Base-by-base conservation (phyloP, 2,113 vertebrate genomes). In the Petromus typicus region DNA sequence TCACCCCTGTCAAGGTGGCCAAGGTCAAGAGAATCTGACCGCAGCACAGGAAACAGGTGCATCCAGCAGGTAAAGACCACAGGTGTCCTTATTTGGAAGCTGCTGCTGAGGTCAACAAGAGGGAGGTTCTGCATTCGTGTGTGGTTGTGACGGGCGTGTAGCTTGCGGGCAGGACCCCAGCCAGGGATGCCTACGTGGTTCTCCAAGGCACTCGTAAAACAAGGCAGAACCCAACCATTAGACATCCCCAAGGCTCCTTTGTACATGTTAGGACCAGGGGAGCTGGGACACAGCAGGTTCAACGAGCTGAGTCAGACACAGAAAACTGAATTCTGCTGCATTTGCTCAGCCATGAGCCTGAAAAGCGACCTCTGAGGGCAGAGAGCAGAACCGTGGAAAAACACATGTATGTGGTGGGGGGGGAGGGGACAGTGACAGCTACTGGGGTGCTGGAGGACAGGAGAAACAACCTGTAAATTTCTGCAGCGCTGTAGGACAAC, bases 21-120 rank as follows among this genome's bases (percentile, higher is more conserved):
- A 99, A 98, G 0, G 99, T 99, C 40, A 99, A 99, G 98, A 99
- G 99, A 97, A 99, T 98, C 96, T 99, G 99, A 43, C 99, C 98
- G 20, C 99, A 99, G 87, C 98, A 99, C 93, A 97, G 98, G 94
- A 99, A 99, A 88, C 99, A 99, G 98, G 98, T 99, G n/a, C 98
- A 99, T 97, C 99, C 99, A 1, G 99, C 98, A 0, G 99, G 99
- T 17, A 98, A 98, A 99, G 98, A 99, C 99, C 98, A 98, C 0
- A 98, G 99, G 73, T 99, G 99, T 94, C 98, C 99, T 0, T 99
- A 99, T 86, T 99, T 89, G 99, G 99, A 97, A 99, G 99, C 97
- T 99, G 99, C 0, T 10, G 99, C 98, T 0, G 98, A 99, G 5
- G 99, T 99, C 96, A 99, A 99, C 1, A 98, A 99, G 86, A 99